Evolutionary conservation across 2,888 invertebrate species (phyloP).

Genomic region (Adineta ricciae): DNA sequence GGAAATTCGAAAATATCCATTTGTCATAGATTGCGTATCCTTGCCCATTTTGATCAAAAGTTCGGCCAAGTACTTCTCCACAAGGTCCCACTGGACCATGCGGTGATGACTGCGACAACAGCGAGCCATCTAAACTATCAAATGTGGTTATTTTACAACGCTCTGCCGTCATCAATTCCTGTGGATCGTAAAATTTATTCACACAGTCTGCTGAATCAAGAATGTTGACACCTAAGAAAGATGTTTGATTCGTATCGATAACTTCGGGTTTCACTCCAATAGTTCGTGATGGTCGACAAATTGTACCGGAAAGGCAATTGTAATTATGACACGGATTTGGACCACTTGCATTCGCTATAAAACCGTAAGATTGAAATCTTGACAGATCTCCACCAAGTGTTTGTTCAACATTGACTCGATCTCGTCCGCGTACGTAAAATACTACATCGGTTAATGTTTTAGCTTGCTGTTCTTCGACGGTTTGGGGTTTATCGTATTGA

Average conservation of each 20-base stretch:
- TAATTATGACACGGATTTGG: background rate
- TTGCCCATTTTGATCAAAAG: background rate
- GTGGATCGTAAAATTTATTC: background rate
- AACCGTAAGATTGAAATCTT: background rate
- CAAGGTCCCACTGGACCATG: background rate
- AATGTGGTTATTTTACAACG: background rate
- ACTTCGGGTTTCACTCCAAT: background rate
- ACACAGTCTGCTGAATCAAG: constrained; percentile 10
- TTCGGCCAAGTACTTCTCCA: background rate
- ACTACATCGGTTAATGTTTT: background rate
- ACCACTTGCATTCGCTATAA: background rate
- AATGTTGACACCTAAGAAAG: background rate
- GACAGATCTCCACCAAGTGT: background rate
- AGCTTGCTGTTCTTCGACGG: background rate
- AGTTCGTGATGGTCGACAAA: background rate
- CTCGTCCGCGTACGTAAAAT: background rate
- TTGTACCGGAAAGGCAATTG: background rate
- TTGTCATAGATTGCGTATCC: background rate
- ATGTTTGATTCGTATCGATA: background rate
- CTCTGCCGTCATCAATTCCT: no score
- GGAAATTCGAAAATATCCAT: background rate
- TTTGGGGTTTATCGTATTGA: background rate
- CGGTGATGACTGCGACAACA: background rate
- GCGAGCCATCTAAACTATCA: background rate
- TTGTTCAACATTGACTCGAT: background rate